Base-by-base conservation (phyloP, 2,888 invertebrate species). In the Drosophila eohydei region DNA sequence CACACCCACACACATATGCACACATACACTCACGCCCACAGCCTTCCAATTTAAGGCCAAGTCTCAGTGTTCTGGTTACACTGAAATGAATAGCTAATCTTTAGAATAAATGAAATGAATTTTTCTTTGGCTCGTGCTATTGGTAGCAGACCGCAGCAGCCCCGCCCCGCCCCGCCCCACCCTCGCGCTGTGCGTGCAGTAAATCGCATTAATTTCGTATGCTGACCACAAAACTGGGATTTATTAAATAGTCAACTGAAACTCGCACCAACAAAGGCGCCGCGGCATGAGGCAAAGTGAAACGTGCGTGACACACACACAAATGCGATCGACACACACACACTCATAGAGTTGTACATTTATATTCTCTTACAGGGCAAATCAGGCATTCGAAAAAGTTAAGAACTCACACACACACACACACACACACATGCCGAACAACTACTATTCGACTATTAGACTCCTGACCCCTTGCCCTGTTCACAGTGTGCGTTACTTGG, bases 171-270 rank as follows among this genome's bases (percentile, higher is more conserved):
- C 38, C 8, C 40, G 8, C 14, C 16, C 7, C 14, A 26, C n/a
- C 14, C 2, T 14, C 1, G 5, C 52, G 26, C 12, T 58, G 71
- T 64, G 70, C 60, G 71, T 70, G 61, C 59, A 80, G 81, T 81
- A 89, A 90, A 88, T 81, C 86, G 89, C 78, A 85, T 88, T 89
- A 87, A 89, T 89, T 88, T 89, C 71, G 89, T 90, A 90, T 90
- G 90, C 89, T 87, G 83, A 80, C 89, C 90, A 81, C 90, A 89
- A 82, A 85, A 90, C 83, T 80, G 87, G 82, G 89, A 89, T 90
- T 90, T 89, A 90, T 90, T 89, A 89, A 89, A 88, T 88, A 87
- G 88, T 88, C 88, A 88, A 85, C 84, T 88, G 74, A 74, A 82
- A 71, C 59, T 80, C 76, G 34, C 74, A 61, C 51, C 71, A 56